Percentiles rank a stretch among this genome's conserved stretches.
These are phyloP conservation scores for Caenorhabditis latens DNA, from an alignment of 1,140 invertebrate genomes.

Conservation along the genomic window DNA sequence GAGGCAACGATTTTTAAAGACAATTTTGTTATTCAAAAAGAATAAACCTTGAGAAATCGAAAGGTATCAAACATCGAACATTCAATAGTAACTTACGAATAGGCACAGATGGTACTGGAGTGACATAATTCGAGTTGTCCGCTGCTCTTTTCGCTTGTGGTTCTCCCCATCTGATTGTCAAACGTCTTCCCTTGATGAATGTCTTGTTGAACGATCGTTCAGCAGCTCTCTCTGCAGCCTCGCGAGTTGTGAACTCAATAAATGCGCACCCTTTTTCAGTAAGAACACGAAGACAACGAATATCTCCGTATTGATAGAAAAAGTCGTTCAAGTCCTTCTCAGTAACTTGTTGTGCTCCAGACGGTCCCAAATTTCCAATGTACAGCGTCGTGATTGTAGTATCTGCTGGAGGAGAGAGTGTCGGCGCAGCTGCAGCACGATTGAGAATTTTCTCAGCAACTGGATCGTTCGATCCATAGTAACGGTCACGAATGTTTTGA, in stretches of 20 bases:
- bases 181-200: slow-evolving; percentile 79
- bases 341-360: slow-evolving; percentile 81
- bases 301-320: slow-evolving; percentile 99
- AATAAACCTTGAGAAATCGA: background rate
- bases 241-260: slow-evolving; percentile 92
- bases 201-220: slow-evolving; percentile 97
- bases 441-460: slow-evolving; percentile 97
- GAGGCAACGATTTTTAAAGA: background rate
- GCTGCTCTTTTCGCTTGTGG: slow-evolving; percentile 70
- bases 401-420: slow-evolving; percentile 93
- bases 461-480: slow-evolving; percentile 98
- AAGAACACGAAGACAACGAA: slow-evolving; percentile 91
- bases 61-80: background rate
- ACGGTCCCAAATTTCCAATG: slow-evolving; percentile 90
- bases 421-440: slow-evolving; percentile 88
- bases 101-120: slow-evolving; percentile 74
- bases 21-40: background rate
- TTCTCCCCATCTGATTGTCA: slow-evolving; percentile 95
- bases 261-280: slow-evolving; percentile 96
- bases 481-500: slow-evolving; percentile 98
- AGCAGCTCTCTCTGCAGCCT: slow-evolving; percentile 90
- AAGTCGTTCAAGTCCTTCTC: slow-evolving; percentile 91
- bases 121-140: slow-evolving; percentile 45
- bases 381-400: slow-evolving; percentile 95
- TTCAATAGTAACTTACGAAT: slow-evolving; percentile 67